phyloP scores from a whole-genome alignment of 2,888 invertebrate species.

The Camptogramma bilineatum region DNA sequence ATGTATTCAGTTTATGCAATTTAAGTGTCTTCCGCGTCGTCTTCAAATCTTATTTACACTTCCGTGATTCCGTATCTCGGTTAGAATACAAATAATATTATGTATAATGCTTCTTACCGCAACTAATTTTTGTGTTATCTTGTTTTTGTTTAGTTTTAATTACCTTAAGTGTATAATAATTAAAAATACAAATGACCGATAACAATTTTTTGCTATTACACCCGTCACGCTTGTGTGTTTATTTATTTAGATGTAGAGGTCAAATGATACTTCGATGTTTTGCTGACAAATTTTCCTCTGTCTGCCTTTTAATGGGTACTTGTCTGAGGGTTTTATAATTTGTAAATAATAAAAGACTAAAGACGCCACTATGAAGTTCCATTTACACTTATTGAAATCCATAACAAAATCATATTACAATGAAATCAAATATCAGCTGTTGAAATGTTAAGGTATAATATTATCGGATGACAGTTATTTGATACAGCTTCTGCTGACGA shows the following conservation, averaged over 20 bases:
- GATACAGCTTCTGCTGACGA: background rate
- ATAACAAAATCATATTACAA: background rate
- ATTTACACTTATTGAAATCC: background rate
- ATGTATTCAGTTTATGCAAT: background rate
- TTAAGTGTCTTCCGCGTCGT: background rate
- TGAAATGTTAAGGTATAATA: background rate
- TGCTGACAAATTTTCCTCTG: background rate
- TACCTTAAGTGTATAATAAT: background rate
- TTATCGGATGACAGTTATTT: background rate
- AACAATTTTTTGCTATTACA: background rate
- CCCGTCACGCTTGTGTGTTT: background rate
- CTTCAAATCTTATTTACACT: background rate
- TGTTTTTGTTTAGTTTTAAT: slow-evolving; percentile 3
- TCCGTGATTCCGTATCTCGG: background rate
- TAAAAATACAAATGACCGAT: slow-evolving; percentile 13
- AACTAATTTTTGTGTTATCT: background rate
- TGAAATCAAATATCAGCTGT: background rate
- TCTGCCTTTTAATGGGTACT: background rate
- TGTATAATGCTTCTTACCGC: background rate
- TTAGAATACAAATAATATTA: background rate
- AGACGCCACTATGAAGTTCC: no score
- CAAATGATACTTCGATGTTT: background rate
- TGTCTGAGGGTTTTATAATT: background rate
- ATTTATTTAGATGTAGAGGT: background rate
- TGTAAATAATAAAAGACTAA: background rate